Conservation (phyloP, 1,140 invertebrate genomes). For the Prorops nasuta region DNA sequence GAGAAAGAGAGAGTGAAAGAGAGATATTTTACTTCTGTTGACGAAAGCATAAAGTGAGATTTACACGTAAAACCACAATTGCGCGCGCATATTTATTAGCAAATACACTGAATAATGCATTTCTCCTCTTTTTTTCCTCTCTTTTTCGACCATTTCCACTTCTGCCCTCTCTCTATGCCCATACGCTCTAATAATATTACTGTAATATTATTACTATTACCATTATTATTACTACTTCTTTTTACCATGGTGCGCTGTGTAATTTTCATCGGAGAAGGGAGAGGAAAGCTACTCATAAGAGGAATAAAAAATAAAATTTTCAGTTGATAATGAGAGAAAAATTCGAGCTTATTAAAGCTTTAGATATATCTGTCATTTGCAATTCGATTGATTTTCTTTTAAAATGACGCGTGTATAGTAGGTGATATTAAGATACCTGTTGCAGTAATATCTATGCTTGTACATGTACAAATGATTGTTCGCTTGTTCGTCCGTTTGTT, state of each 20-base stretch:
- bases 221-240: conserved; percentile 3
- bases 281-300: conserved; percentile 18
- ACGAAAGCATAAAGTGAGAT: conserved; percentile 7
- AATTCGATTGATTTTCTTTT: conserved; percentile 14
- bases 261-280: conserved; percentile 18
- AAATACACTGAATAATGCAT: conserved; percentile 22
- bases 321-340: too few species aligned
- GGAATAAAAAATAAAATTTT: too few species aligned
- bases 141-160: conserved; percentile 23
- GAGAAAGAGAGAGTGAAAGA: too few species aligned
- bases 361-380: conserved; percentile 15
- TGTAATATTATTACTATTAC: too few species aligned
- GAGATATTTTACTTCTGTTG: conserved; percentile 26
- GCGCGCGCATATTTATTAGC: conserved; percentile 26
- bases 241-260: conserved; percentile 10
- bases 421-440: neutral
- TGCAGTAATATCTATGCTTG: conserved; percentile 4
- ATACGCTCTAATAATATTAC: too few species aligned
- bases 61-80: conserved; percentile 15
- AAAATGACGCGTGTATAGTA: conserved; percentile 12
- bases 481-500: too few species aligned
- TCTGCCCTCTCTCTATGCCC: conserved; percentile 7
- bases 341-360: too few species aligned
- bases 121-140: conserved; percentile 30
- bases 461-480: conserved; percentile 21